A percentile compares a stretch with the other conserved stretches of the same genome.
phyloP scores from a whole-genome alignment of 2,797 vertebrate genomes.

The Odontamblyopus lacepedii region DNA sequence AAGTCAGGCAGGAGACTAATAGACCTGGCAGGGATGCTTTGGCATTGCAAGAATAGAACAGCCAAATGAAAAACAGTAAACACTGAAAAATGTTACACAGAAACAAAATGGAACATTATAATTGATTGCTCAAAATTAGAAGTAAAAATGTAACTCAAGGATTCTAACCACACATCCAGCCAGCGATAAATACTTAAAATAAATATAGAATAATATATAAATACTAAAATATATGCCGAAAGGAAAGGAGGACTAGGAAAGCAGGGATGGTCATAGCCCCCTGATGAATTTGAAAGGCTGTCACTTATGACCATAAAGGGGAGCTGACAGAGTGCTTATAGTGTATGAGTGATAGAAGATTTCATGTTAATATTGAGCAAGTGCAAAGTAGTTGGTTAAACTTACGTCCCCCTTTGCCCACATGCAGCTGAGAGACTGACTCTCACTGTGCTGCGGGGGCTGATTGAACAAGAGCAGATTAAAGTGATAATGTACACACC shows the following conservation, averaged over 20 bases:
- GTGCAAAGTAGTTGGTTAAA: conserved; percentile 39
- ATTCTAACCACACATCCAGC: too few species aligned
- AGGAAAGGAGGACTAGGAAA: conserved; percentile 1
- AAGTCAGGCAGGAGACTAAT: too few species aligned
- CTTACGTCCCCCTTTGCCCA: conserved; percentile 31
- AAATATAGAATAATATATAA: too few species aligned
- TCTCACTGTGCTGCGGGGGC: conserved; percentile 24
- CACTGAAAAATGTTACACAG: neutral
- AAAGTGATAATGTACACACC: conserved; percentile 71
- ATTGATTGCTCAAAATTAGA: neutral
- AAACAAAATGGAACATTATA: neutral
- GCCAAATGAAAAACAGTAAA: too few species aligned
- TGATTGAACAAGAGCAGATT: conserved; percentile 70
- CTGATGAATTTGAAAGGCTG: conserved; percentile 23
- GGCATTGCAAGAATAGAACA: too few species aligned
- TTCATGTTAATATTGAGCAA: conserved; percentile 41
- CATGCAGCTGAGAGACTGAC: conserved; percentile 29
- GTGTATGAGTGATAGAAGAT: conserved; percentile 44
- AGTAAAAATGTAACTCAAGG: neutral
- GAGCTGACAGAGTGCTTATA: conserved; percentile 56
- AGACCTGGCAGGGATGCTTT: too few species aligned
- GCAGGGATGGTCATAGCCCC: conserved; percentile 29
- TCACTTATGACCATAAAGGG: conserved; percentile 43
- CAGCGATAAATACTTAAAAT: neutral
- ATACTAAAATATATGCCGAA: neutral